Evolutionary conservation across 2,113 vertebrate genomes (phyloP), one percentile per base, ranked within the genome.

Genomic region (Daphoenositta chrysoptera): DNA sequence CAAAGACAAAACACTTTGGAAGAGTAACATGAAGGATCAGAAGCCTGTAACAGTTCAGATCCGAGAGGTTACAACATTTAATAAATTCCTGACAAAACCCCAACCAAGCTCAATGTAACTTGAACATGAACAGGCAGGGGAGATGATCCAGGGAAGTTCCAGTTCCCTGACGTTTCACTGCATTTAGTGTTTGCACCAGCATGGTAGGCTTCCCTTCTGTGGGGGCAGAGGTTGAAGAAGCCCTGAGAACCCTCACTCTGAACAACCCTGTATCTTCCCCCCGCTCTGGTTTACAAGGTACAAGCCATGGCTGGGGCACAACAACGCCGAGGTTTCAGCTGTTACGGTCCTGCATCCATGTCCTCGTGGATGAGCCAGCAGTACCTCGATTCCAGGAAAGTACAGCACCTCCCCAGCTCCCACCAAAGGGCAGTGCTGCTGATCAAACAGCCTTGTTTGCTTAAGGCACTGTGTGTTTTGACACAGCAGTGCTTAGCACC

Each of bases 401-500:
- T 3, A 8, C 58, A 80, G 51, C 47, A 77, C 66, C 84, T 72
- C 73, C 7, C 23, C 84, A 83, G 79, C 79, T 63, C 82, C 17
- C 1, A 5, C 90, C 82, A 95, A 93, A 96, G 90, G 88, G 72
- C 90, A 95, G 20, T 0, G 33, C 64, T 80, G 92, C 87, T 90
- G 83, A 90, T 77, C 93, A 86, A 96, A 96, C 93, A 96, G 70
- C 78, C 65, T 7, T 92, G 90, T 94, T 95, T 96, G 91, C 44
- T 94, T 24, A 97, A 92, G 82, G 88, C 83, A 53, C 75, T 70
- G 47, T 28, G 88, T 80, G 22, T 45, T 95, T 66, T 78, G 47
- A 78, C 14, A 7, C 21, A 31, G 81, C 4, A 3, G 50, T 12
- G 61, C 69, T 71, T 9, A 72, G 78, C 66, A 58, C 71, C 82